These are phyloP conservation scores for Gadus macrocephalus DNA, from an alignment of 2,113 vertebrate species.

Conservation along the genomic window DNA sequence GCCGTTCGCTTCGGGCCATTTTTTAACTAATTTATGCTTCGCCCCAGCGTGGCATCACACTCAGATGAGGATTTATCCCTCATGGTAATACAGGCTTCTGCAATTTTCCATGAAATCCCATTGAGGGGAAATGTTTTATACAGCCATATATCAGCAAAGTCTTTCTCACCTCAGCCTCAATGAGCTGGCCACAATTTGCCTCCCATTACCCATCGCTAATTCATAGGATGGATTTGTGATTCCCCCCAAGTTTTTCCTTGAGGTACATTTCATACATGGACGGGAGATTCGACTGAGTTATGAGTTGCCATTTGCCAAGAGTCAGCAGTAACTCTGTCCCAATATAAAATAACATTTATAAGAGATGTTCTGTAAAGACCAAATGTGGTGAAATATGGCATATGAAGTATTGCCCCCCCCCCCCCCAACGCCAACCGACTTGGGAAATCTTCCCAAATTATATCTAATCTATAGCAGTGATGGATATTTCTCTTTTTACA, in stretches of 20 bases:
- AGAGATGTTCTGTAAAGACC: not conserved
- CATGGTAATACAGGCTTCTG: not conserved
- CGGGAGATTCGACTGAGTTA: slow-evolving; percentile 31
- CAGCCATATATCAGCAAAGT: not conserved
- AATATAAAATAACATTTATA: not conserved
- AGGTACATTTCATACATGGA: slow-evolving; percentile 16
- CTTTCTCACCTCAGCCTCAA: not conserved
- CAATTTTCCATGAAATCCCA: slow-evolving; percentile 11
- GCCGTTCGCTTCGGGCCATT: too few relatives aligned
- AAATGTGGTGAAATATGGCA: not conserved
- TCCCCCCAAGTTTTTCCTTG: slow-evolving; percentile 8
- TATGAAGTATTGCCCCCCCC: not conserved
- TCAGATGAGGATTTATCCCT: not conserved
- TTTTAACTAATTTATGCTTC: too few relatives aligned
- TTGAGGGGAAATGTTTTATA: slow-evolving; percentile 16
- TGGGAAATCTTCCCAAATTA: not conserved
- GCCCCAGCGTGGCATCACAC: too few relatives aligned
- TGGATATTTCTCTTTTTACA: not conserved
- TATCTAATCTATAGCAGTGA: not conserved
- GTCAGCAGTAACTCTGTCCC: slow-evolving; percentile 22
- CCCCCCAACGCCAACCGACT: not conserved
- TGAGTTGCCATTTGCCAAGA: slow-evolving; percentile 24
- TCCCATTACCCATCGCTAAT: slow-evolving; percentile 16
- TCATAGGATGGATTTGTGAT: slow-evolving; percentile 19
- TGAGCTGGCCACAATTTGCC: slow-evolving; percentile 5